phyloP scores from a whole-genome alignment of 2,888 invertebrate genomes.

The Orthosia gracilis region DNA sequence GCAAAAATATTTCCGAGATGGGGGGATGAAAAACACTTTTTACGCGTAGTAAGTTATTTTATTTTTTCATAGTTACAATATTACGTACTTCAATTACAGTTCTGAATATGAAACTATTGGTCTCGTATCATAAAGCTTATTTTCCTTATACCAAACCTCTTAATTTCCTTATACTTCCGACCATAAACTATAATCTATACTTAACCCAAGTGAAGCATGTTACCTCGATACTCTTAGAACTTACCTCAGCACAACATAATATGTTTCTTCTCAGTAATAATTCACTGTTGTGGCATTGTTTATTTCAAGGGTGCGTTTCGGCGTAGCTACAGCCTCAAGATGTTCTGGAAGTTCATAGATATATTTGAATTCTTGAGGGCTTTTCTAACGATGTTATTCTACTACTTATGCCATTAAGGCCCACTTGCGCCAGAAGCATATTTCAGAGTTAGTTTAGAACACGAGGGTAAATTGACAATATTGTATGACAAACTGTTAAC shows the following conservation, averaged over 20 bases:
- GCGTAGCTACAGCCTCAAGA: not conserved
- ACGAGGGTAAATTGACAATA: too few species aligned
- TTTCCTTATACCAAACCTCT: not conserved
- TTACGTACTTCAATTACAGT: too few species aligned
- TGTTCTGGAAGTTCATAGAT: not conserved
- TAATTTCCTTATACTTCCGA: not conserved
- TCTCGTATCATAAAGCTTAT: not conserved
- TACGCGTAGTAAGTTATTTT: too few species aligned
- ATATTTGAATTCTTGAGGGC: not conserved
- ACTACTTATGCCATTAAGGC: too few species aligned
- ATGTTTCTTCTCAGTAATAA: slow-evolving; percentile 17
- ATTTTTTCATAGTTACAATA: too few species aligned
- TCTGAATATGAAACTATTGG: not conserved
- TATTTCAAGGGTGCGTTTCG: not conserved
- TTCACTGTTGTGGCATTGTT: not conserved
- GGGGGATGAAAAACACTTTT: too few species aligned
- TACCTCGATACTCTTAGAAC: slow-evolving; percentile 3
- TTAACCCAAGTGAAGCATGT: not conserved
- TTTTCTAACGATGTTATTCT: not conserved
- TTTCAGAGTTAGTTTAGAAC: too few species aligned
- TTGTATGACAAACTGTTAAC: too few species aligned
- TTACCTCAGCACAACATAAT: slow-evolving; percentile 6
- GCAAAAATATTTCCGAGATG: too few species aligned
- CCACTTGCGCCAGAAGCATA: too few species aligned
- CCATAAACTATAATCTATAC: not conserved